Conservation (phyloP, 2,113 vertebrate species). For the Cervus canadensis region DNA sequence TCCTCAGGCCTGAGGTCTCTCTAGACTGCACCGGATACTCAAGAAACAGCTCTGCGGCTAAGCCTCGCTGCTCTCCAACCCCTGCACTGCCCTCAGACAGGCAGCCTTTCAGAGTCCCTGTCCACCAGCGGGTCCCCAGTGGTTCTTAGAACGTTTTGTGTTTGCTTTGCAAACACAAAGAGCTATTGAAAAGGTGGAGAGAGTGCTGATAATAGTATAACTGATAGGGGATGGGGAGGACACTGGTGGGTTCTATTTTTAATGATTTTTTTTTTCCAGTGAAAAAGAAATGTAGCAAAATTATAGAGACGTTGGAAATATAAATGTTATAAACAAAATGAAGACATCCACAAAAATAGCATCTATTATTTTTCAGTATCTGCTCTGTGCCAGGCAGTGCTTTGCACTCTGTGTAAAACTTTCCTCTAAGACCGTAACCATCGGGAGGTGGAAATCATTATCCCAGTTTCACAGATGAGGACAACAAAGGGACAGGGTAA, state of each 20-base stretch:
- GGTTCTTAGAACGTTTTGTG: not conserved
- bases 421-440: not conserved
- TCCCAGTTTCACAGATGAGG: not conserved
- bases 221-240: not conserved
- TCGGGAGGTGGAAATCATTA: not conserved
- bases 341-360: not conserved
- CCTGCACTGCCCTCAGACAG: accelerated
- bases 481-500: not conserved
- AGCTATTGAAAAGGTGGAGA: not conserved
- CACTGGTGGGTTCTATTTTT: not conserved
- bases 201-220: not conserved
- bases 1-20: not conserved
- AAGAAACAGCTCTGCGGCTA: not conserved
- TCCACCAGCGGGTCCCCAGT: not conserved
- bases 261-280: not conserved
- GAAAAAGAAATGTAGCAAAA: not conserved
- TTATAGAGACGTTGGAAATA: not conserved
- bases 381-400: not conserved
- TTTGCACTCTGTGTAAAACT: not conserved
- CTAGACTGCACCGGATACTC: not conserved
- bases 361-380: not conserved
- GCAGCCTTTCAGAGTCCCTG: not conserved
- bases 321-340: not conserved
- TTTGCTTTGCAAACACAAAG: not conserved
- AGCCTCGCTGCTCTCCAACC: not conserved